Percentiles rank a stretch among this genome's conserved stretches.
phyloP scores from a whole-genome alignment of 2,888 invertebrate genomes.

The Neoaliturus tenellus region DNA sequence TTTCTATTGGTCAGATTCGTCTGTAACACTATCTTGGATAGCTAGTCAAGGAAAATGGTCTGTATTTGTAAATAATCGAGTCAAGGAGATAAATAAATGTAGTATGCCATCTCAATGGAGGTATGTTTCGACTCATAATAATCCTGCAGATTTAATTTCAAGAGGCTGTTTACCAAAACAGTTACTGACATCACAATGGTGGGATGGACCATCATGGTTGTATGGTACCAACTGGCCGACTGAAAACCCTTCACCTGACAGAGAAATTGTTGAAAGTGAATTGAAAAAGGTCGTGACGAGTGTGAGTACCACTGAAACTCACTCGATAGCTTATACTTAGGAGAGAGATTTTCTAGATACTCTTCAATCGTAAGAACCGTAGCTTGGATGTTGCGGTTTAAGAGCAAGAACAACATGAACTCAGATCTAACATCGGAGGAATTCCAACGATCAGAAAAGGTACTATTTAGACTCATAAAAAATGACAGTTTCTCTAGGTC shows the following conservation, averaged over 20 bases:
- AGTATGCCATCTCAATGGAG: conserved; percentile 62
- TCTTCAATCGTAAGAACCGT: neutral
- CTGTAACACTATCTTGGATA: too few species aligned
- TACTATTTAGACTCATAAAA: too few species aligned
- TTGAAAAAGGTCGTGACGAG: too few species aligned
- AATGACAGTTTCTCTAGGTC: too few species aligned
- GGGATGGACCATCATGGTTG: conserved; percentile 68
- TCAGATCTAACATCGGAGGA: too few species aligned
- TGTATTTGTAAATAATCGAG: conserved; percentile 66
- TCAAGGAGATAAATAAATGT: conserved; percentile 65
- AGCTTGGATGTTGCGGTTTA: neutral
- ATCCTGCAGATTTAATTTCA: conserved; percentile 69
- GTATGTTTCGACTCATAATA: conserved; percentile 67
- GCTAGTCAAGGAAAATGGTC: conserved; percentile 65
- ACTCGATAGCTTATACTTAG: neutral
- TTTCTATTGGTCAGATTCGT: conserved; percentile 59
- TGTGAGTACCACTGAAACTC: too few species aligned
- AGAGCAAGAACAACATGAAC: too few species aligned
- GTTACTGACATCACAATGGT: conserved; percentile 67
- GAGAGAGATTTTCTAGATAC: conserved; percentile 9
- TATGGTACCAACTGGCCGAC: conserved; percentile 11
- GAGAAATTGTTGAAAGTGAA: neutral
- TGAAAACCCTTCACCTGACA: conserved; percentile 58
- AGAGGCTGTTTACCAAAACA: conserved; percentile 66
- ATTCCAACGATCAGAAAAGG: too few species aligned